phyloP scores from a whole-genome alignment of 2,888 invertebrate species.

The Tillus elongatus region DNA sequence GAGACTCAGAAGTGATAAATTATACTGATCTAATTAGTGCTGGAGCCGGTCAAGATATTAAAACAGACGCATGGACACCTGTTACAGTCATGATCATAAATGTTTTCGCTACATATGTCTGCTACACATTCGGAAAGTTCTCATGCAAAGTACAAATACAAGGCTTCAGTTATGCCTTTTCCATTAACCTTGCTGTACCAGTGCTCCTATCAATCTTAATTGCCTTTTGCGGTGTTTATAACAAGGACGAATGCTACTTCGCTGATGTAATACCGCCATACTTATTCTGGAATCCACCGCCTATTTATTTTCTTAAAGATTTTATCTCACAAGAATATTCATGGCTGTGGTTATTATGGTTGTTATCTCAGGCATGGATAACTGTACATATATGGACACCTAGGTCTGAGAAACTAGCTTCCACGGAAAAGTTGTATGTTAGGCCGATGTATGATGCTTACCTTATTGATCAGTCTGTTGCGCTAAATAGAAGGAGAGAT shows the following conservation, averaged over 20 bases:
- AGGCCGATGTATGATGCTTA: constrained; percentile 76
- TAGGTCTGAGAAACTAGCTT: constrained; percentile 70
- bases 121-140: constrained; percentile 64
- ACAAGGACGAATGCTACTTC: constrained; percentile 59
- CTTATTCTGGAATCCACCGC: constrained; percentile 69
- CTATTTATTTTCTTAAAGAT: constrained; percentile 45
- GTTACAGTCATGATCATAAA: constrained; percentile 59
- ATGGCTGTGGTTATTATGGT: constrained; percentile 75
- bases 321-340: constrained; percentile 54
- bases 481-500: constrained; percentile 69
- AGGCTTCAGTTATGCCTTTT: constrained; percentile 76
- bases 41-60: constrained; percentile 18
- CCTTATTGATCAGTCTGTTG: constrained; percentile 74
- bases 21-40: constrained; percentile 25
- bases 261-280: constrained; percentile 74
- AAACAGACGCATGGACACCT: constrained; percentile 39
- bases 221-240: constrained; percentile 55
- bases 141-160: constrained; percentile 86
- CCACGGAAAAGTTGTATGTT: constrained; percentile 75
- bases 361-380: constrained; percentile 79
- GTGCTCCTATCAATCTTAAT: constrained; percentile 61
- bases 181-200: constrained; percentile 69
- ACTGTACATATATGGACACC: constrained; percentile 80
- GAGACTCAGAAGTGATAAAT: constrained; percentile 31
- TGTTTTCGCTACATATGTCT: constrained; percentile 54